These are phyloP conservation scores for Clostera curtula DNA, from an alignment of 2,888 invertebrate genomes.

Conservation along the genomic window DNA sequence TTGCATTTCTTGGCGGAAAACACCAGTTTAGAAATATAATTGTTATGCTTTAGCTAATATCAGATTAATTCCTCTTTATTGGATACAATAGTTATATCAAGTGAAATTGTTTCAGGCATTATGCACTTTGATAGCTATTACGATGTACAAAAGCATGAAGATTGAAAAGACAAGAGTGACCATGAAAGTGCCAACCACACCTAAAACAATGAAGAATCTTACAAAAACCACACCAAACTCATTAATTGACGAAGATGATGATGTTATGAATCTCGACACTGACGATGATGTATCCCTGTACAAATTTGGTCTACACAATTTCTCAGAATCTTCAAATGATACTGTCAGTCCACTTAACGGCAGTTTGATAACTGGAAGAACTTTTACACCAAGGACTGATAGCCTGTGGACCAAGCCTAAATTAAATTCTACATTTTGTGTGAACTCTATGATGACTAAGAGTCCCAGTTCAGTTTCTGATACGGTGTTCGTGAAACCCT, in stretches of 20 bases:
- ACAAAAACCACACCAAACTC: constrained; percentile 31
- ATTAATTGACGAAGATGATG: constrained; percentile 41
- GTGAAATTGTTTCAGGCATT: constrained; percentile 54
- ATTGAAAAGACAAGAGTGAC: constrained; percentile 21
- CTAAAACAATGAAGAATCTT: constrained; percentile 46
- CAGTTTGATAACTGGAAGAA: constrained; percentile 47
- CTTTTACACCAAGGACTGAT: constrained; percentile 50
- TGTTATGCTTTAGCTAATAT: no score
- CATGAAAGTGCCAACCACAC: constrained; percentile 25
- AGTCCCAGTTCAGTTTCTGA: constrained; percentile 51
- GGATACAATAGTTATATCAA: constrained; percentile 8
- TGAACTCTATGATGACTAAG: constrained; percentile 44
- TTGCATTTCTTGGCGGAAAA: background rate
- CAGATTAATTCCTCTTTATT: no score
- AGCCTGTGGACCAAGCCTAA: constrained; percentile 56
- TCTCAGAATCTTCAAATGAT: constrained; percentile 57
- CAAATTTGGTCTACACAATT: constrained; percentile 59
- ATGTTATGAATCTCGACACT: constrained; percentile 46
- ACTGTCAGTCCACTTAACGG: constrained; percentile 37
- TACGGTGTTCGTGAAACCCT: constrained; percentile 53
- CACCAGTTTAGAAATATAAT: background rate
- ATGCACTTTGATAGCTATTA: constrained; percentile 41
- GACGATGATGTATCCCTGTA: constrained; percentile 65
- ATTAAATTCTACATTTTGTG: constrained; percentile 57
- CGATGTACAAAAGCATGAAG: constrained; percentile 47